Percentiles rank a stretch among this genome's conserved stretches.
phyloP scores from a whole-genome alignment of 2,888 invertebrate genomes.

The Meandrusa payeni region DNA sequence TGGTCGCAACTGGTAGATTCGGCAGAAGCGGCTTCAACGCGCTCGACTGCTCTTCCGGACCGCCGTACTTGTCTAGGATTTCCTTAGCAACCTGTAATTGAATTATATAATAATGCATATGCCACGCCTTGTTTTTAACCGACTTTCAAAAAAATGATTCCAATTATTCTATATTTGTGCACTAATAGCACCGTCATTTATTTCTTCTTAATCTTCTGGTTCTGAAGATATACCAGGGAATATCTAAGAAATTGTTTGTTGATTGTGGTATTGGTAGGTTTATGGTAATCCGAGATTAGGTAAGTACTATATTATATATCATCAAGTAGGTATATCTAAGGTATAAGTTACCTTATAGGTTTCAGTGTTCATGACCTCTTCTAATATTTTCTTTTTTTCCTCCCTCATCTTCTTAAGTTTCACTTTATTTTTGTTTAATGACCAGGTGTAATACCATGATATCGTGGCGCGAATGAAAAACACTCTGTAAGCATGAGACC shows the following conservation, averaged over 20 bases:
- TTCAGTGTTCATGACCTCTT: conserved; percentile 98
- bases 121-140: too few relatives aligned
- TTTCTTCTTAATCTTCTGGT: too few relatives aligned
- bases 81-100: conserved; percentile 85
- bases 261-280: too few relatives aligned
- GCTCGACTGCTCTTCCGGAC: conserved; percentile 58
- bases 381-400: conserved; percentile 93
- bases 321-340: too few relatives aligned
- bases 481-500: conserved; percentile 77
- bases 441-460: conserved; percentile 94
- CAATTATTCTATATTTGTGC: too few relatives aligned
- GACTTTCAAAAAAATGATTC: too few relatives aligned
- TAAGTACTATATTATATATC: too few relatives aligned
- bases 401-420: conserved; percentile 86
- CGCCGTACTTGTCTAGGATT: conserved; percentile 91
- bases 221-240: too few relatives aligned
- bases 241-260: too few relatives aligned
- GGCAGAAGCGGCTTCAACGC: conserved; percentile 62
- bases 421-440: conserved; percentile 88
- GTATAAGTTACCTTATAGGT: conserved; percentile 92
- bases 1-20: conserved; percentile 57
- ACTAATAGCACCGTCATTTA: too few relatives aligned
- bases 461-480: conserved; percentile 88
- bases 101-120: too few relatives aligned
- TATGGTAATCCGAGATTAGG: too few relatives aligned